Conservation (phyloP, 1,140 invertebrate genomes). For the Protaetia brevitarsis region DNA sequence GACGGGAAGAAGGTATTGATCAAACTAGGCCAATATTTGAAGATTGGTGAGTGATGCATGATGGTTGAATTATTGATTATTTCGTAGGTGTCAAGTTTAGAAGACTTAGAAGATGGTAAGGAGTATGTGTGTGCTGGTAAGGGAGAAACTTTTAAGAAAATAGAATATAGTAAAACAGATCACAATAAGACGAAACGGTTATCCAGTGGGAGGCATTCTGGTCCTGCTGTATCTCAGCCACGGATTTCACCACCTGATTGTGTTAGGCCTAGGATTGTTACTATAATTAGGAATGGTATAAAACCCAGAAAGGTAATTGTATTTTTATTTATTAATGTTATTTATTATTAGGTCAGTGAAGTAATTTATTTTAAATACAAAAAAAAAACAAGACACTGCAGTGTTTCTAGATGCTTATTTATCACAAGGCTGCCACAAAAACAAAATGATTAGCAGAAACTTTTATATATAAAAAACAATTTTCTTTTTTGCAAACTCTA, state of each 20-base stretch:
- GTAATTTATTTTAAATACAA: too few species aligned
- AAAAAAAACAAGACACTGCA: too few species aligned
- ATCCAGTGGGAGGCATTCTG: slow-evolving; percentile 31
- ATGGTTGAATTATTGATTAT: slow-evolving; percentile 19
- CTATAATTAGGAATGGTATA: slow-evolving; percentile 87
- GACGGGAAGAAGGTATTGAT: slow-evolving; percentile 74
- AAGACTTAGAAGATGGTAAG: slow-evolving; percentile 85
- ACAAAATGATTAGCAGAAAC: too few species aligned
- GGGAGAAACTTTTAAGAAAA: slow-evolving; percentile 81
- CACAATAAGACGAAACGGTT: slow-evolving; percentile 42
- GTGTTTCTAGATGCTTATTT: too few species aligned
- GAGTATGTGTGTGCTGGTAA: slow-evolving; percentile 89
- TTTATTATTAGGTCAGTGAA: too few species aligned
- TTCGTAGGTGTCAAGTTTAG: slow-evolving; percentile 63
- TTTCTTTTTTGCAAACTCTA: too few species aligned
- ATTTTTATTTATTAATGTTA: too few species aligned
- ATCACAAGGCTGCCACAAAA: too few species aligned
- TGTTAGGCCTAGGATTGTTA: slow-evolving; percentile 87
- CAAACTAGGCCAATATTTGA: slow-evolving; percentile 35
- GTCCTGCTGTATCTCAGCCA: slow-evolving; percentile 48
- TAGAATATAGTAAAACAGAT: slow-evolving; percentile 73
- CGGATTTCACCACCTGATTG: slow-evolving; percentile 52
- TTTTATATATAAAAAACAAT: too few species aligned
- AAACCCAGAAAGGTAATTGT: slow-evolving; percentile 77
- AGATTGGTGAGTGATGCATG: background rate